Conservation (phyloP, 2,888 invertebrate species). For the Archips xylosteana region DNA sequence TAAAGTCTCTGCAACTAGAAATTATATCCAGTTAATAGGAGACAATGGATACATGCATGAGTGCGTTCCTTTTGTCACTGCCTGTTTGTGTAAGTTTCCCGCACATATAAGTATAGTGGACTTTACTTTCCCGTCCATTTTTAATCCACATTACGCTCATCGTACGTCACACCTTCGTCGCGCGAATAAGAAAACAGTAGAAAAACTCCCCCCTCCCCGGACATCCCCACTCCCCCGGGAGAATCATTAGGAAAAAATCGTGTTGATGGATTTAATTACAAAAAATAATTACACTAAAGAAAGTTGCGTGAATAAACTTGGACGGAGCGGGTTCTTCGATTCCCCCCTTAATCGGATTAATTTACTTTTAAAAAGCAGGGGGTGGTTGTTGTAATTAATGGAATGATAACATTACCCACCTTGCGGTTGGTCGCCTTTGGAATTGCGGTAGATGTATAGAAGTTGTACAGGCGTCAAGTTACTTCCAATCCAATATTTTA, state of each 20-base stretch:
- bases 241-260: slow-evolving; percentile 86
- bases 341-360: slow-evolving; percentile 85
- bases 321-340: slow-evolving; percentile 84
- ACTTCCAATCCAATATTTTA: slow-evolving; percentile 9
- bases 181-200: slow-evolving; percentile 63
- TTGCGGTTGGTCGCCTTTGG: slow-evolving; percentile 74
- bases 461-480: background rate
- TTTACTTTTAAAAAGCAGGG: slow-evolving; percentile 84
- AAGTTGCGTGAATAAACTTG: slow-evolving; percentile 84
- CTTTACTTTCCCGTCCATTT: background rate
- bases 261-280: slow-evolving; percentile 86
- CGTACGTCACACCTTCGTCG: slow-evolving; percentile 51
- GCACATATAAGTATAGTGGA: too few relatives aligned
- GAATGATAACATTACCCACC: slow-evolving; percentile 85
- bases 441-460: slow-evolving; percentile 60
- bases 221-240: slow-evolving; percentile 67
- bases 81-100: too few relatives aligned
- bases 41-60: too few relatives aligned
- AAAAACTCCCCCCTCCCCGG: slow-evolving; percentile 63
- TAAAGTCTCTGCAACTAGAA: too few relatives aligned
- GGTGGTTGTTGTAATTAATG: slow-evolving; percentile 84
- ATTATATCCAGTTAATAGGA: too few relatives aligned
- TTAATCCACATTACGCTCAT: slow-evolving; percentile 44
- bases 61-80: too few relatives aligned
- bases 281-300: slow-evolving; percentile 85